Percentiles rank a stretch among this genome's conserved stretches.
phyloP scores from a whole-genome alignment of 2,888 invertebrate species.

The Pediacus dermestoides region DNA sequence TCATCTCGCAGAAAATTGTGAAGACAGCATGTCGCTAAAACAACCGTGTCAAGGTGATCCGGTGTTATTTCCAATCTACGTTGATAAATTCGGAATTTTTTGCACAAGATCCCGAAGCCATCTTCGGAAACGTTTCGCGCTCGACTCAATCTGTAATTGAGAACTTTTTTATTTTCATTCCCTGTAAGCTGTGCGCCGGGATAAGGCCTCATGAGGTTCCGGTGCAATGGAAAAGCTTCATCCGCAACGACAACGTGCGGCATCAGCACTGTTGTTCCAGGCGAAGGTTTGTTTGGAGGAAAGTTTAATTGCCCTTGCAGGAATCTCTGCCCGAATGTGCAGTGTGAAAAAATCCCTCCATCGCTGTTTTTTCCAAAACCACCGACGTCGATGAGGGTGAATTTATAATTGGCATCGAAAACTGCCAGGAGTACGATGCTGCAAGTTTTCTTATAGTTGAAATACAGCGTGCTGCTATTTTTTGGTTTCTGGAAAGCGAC shows the following conservation, averaged over 20 bases:
- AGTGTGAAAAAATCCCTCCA: conserved; percentile 17
- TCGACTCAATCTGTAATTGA: conserved; percentile 18
- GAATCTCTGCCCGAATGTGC: conserved; percentile 24
- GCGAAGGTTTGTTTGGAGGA: conserved; percentile 23
- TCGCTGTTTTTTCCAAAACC: conserved; percentile 17
- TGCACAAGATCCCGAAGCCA: conserved; percentile 15
- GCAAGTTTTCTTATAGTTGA: conserved; percentile 21
- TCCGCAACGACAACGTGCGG: conserved; percentile 29
- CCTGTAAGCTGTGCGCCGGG: conserved; percentile 18
- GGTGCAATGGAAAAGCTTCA: conserved; percentile 28
- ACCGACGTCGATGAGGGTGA: conserved; percentile 13
- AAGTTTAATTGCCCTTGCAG: conserved; percentile 20
- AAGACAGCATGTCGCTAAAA: conserved; percentile 2
- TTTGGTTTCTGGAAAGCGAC: conserved; percentile 23
- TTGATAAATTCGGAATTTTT: conserved; percentile 11
- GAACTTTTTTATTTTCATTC: conserved; percentile 18
- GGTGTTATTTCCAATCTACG: neutral
- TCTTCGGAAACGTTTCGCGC: conserved; percentile 21
- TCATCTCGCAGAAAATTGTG: conserved; percentile 11
- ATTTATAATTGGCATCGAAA: conserved; percentile 20
- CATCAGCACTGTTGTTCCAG: conserved; percentile 20
- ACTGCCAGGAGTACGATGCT: conserved; percentile 21
- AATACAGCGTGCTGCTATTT: conserved; percentile 20
- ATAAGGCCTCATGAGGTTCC: conserved; percentile 27
- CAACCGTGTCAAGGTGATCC: neutral